Evolutionary conservation across 2,888 invertebrate genomes (phyloP), one percentile per base, ranked within the genome.

Genomic region (Aleiodes testaceus): DNA sequence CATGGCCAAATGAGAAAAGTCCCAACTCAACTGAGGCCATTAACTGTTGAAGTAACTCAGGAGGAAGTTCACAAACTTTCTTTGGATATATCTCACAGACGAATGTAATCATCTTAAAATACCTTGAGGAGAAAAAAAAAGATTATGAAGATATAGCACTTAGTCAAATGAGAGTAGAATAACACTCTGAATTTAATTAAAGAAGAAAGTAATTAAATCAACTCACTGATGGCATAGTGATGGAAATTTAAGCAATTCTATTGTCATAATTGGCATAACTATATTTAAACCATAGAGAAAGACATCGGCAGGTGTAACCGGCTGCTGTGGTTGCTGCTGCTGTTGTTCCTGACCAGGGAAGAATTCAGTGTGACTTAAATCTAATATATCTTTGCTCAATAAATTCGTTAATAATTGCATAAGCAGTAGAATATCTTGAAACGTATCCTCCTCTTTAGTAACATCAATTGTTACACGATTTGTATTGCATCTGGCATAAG

Each of bases 371-470:
- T 66, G 70, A 9, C 87, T 87, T 72, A 89, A 87, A 79, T 89
- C 89, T 61, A 90, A 87, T 76, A 91, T 89, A 79, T 91, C 88
- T 80, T 91, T 91, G 36, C 89, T 89, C 71, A 91, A 85, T 30
- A 91, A 84, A 81, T 91, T 90, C 2, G 89, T 90, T 16, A 95
- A 89, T 72, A 97, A 88, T 80, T 96, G 93, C 91, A 97, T 92
- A 9, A 97, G 89, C 3, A 95, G 89, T 66, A 93, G 90, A 76
- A 97, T 91, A 82, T 96, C 96, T 87, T 93, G 90, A 79, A 90
- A 92, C 64, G 90, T 91, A 76, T 92, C 95, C 81, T 96, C 96
- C 66, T 94, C 94, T 12, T 92, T 92, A 30, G 91, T 90, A 1
- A 90, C 88, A 73, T 92, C 92, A 20, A 88, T 87, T 0, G 91